Evolutionary conservation across 2,888 invertebrate species (phyloP).

Genomic region (Empis stercorea): DNA sequence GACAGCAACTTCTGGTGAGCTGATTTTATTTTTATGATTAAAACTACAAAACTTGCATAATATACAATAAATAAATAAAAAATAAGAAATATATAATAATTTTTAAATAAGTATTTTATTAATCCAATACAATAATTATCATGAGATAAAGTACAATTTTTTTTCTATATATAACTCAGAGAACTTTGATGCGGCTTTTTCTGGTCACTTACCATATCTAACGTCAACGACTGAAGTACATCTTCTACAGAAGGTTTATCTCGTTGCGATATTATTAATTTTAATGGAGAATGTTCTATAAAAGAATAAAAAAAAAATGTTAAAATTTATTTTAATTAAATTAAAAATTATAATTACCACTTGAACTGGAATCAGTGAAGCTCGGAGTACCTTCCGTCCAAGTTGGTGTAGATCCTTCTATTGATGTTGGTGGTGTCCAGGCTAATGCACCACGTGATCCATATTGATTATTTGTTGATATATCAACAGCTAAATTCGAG

Average conservation of each 20-base stretch:
- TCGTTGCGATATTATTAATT: slow-evolving; percentile 35
- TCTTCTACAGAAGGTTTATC: slow-evolving; percentile 51
- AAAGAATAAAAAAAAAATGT: slow-evolving; percentile 16
- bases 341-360: slow-evolving; percentile 56
- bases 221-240: slow-evolving; percentile 67
- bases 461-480: slow-evolving; percentile 38
- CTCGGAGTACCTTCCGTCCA: slow-evolving; percentile 98
- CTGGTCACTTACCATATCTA: slow-evolving; percentile 61
- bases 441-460: slow-evolving; percentile 39
- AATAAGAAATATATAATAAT: too few relatives aligned
- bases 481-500: slow-evolving; percentile 39
- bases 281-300: slow-evolving; percentile 46
- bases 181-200: too few relatives aligned
- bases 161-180: too few relatives aligned
- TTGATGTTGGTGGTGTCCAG: slow-evolving; percentile 77
- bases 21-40: too few relatives aligned
- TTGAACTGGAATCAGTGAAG: slow-evolving; percentile 93
- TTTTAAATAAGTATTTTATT: too few relatives aligned
- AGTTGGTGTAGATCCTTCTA: slow-evolving; percentile 88
- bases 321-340: not conserved
- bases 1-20: too few relatives aligned
- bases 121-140: too few relatives aligned
- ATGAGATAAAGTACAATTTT: too few relatives aligned
- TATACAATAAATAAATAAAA: too few relatives aligned
- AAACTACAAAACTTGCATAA: too few relatives aligned